phyloP scores from a whole-genome alignment of 2,113 vertebrate genomes.

The Periophthalmodon schlosseri region DNA sequence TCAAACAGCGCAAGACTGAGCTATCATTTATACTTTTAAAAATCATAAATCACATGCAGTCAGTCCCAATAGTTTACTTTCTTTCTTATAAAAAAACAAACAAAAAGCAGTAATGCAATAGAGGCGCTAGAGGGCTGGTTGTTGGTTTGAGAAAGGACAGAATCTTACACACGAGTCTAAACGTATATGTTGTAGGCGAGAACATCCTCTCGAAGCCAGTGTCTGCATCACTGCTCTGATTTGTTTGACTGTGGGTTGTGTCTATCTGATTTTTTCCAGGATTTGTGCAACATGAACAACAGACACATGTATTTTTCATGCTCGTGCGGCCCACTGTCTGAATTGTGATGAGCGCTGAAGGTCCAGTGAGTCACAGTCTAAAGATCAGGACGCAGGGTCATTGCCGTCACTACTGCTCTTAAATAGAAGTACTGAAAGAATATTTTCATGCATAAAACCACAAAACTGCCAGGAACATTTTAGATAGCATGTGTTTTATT shows the following conservation, averaged over 20 bases:
- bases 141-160: neutral
- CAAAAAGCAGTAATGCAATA: neutral
- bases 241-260: slow-evolving; percentile 29
- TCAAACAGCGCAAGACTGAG: neutral
- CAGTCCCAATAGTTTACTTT: neutral
- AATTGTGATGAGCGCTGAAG: neutral
- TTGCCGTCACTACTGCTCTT: neutral
- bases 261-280: neutral
- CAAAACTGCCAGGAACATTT: neutral
- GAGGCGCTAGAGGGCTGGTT: neutral
- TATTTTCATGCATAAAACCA: neutral
- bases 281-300: neutral
- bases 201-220: slow-evolving; percentile 4
- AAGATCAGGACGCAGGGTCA: neutral
- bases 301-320: slow-evolving; percentile 1
- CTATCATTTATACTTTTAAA: neutral
- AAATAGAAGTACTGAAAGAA: neutral
- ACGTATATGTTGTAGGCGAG: neutral
- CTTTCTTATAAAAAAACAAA: neutral
- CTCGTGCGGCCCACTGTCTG: neutral
- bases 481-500: no score
- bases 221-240: slow-evolving; percentile 24
- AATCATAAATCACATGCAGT: neutral
- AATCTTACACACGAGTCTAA: neutral
- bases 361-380: neutral